Conservation (phyloP, 2,888 invertebrate genomes). For the Agrypnus murinus region DNA sequence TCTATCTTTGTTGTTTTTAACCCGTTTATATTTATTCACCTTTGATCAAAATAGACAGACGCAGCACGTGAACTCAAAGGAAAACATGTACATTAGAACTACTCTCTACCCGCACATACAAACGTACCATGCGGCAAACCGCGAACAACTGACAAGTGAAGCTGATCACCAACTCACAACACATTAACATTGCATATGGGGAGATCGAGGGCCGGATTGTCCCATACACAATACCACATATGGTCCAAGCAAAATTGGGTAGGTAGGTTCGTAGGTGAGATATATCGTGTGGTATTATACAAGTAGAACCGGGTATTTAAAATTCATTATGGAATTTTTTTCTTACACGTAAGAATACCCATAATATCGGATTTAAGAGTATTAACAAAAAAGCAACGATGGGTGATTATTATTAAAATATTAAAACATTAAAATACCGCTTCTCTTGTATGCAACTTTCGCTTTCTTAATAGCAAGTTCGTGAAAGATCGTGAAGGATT, state of each 20-base stretch:
- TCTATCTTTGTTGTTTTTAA: too few species aligned
- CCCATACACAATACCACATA: constrained; percentile 47
- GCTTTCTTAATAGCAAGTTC: constrained; percentile 30
- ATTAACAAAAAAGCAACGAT: too few species aligned
- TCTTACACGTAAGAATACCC: constrained; percentile 23
- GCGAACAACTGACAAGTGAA: constrained; percentile 64
- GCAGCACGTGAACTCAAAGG: constrained; percentile 36
- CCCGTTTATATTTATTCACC: not conserved
- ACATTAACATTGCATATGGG: constrained; percentile 41
- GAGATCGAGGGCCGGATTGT: constrained; percentile 39
- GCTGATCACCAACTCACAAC: constrained; percentile 43
- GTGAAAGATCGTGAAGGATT: constrained; percentile 9
- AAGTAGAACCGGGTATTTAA: constrained; percentile 22
- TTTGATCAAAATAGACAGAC: constrained; percentile 27
- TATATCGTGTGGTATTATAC: constrained; percentile 13
- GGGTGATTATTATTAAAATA: too few species aligned
- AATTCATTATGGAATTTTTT: constrained; percentile 36
- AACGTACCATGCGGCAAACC: constrained; percentile 50
- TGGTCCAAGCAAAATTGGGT: constrained; percentile 50
- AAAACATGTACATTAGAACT: constrained; percentile 49
- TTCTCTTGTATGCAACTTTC: constrained; percentile 25
- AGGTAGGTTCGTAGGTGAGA: constrained; percentile 49
- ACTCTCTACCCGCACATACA: constrained; percentile 57
- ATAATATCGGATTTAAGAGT: not conserved
- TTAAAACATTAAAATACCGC: too few species aligned